These are phyloP conservation scores for Pangasius macronema DNA, from an alignment of 2,797 vertebrate species.

Conservation along the genomic window DNA sequence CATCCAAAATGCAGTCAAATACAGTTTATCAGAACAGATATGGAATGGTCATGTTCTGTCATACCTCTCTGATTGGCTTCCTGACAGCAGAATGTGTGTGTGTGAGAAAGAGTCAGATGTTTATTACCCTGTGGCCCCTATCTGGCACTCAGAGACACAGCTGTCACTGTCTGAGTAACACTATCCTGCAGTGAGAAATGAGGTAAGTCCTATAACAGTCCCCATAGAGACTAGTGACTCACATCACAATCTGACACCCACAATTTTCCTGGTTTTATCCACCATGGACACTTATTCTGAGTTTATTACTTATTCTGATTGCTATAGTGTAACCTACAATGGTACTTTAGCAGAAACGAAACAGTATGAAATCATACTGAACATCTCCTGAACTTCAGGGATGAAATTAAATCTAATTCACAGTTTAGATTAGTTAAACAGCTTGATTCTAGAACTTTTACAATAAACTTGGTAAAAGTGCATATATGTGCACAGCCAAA, in stretches of 20 bases:
- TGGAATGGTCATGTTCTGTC: background rate
- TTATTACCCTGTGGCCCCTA: conserved; percentile 63
- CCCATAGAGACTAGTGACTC: conserved; percentile 25
- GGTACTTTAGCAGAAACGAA: background rate
- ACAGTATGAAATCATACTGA: background rate
- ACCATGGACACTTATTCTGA: background rate
- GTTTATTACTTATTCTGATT: background rate
- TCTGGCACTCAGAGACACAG: conserved; percentile 62
- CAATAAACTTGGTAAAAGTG: background rate
- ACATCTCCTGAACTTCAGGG: background rate
- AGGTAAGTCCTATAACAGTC: conserved; percentile 37
- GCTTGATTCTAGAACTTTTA: background rate
- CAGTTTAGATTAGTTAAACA: background rate
- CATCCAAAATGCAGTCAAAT: background rate
- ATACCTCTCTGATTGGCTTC: background rate
- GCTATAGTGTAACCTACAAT: background rate
- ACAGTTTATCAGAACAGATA: conserved; percentile 2
- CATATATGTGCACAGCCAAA: background rate
- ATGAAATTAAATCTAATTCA: background rate
- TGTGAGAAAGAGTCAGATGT: conserved; percentile 54
- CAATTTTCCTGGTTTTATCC: conserved; percentile 16
- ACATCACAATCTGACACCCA: conserved; percentile 12
- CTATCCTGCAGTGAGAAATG: conserved; percentile 55
- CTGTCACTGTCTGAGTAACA: conserved; percentile 61
- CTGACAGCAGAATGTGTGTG: background rate